Conservation (phyloP, 2,113 vertebrate genomes). For the Climacteris rufus region DNA sequence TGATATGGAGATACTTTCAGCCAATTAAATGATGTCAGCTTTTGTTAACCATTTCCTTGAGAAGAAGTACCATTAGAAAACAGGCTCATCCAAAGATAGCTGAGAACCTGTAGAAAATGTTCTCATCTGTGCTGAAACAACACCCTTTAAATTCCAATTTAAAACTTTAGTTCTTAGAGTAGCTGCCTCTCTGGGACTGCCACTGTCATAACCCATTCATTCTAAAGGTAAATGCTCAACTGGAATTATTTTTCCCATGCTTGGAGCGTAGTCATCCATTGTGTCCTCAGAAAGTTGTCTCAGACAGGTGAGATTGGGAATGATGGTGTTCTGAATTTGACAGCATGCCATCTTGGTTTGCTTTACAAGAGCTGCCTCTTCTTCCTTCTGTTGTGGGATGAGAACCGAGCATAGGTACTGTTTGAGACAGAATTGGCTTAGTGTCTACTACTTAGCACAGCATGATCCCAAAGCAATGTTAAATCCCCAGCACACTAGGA, state of each 20-base stretch:
- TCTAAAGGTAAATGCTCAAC: neutral
- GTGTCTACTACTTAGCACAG: neutral
- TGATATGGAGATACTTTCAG: neutral
- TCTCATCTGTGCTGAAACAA: neutral
- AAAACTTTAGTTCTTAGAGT: neutral
- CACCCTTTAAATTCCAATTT: neutral
- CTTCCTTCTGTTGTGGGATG: neutral
- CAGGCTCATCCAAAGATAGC: neutral
- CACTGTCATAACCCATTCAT: neutral
- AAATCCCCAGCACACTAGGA: neutral
- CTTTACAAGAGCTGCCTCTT: neutral
- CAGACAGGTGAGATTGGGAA: neutral
- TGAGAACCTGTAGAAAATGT: neutral
- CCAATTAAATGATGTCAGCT: slow-evolving; percentile 1
- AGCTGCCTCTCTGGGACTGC: neutral
- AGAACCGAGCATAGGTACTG: neutral
- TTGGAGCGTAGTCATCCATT: neutral
- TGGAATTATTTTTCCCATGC: neutral
- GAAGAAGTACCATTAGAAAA: neutral
- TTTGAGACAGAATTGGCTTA: neutral
- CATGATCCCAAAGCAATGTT: neutral
- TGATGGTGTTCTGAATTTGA: accelerated
- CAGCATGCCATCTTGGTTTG: neutral
- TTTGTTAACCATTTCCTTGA: neutral
- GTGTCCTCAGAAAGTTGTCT: neutral